Evolutionary conservation across 2,113 vertebrate species (phyloP), one percentile per base, ranked within the genome.

Genomic region (Lates calcarifer): DNA sequence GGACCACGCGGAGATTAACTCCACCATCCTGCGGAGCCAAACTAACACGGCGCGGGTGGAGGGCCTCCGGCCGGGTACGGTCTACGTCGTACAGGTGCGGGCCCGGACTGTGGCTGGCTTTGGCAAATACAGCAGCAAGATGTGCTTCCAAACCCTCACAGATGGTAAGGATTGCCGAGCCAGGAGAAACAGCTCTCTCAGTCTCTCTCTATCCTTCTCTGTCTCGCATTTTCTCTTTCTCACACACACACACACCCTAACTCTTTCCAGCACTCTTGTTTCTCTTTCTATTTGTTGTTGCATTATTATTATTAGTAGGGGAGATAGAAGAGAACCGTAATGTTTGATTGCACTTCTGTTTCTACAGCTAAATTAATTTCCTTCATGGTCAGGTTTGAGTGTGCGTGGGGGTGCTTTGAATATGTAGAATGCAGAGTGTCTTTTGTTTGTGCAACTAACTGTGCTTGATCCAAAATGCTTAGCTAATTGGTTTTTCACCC

Each of bases 101-200:
- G 98, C 98, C 0, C 95, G 98, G 90, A 99, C 98, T 0, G 98
- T 99, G 85, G 98, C 98, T 0, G 98, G 98, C 84, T 99, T 98
- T 1, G 98, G 98, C 91, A 98, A 98, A 94, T 99, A 97, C 96
- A 98, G 98, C n/a, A 97, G 97, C 90, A 99, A 98, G 95, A 99
- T 99, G 98, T 99, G 97, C 95, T 99, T 99, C 97, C 98, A 99
- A 95, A 98, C 98, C 0, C 96, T 99, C 88, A 99, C 97, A 1
- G 97, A 99, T 35, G 98, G 98, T 99, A 96, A 97, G 97, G 71
- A 82, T 71, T 24, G 29, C 22, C 12, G 73, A 66, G 87, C 90
- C 89, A 89, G 11, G 77, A 88, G 84, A 87, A 61, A 71, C 69
- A 47, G 81, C 87, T 84, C 85, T 87, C 74, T 75, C 64, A 70